Base-by-base conservation (phyloP, 2,888 invertebrate genomes). In the Brachypterus glaber region DNA sequence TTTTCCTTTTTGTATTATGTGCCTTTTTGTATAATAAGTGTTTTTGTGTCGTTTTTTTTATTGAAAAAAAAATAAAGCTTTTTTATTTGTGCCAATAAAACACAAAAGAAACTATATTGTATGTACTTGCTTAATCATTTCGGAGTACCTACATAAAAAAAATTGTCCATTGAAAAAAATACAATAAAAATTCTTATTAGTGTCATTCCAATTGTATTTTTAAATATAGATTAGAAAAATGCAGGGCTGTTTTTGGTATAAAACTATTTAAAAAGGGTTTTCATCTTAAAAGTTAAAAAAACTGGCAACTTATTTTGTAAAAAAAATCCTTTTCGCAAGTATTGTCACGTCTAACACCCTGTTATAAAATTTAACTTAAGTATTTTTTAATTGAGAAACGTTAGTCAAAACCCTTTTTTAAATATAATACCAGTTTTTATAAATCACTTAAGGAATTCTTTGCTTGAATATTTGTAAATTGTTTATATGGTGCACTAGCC, bases 161-260 rank as follows among this genome's bases (percentile, higher is more conserved):
- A 40, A 40, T 48, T 46, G 59, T 62, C 58, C 59, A 59, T 54
- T n/a, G n/a, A n/a, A 48, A 53, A 49, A 50, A 56, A 58, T 58
- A 61, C 58, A 60, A 62, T 58, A 59, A 58, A 47, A 44, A 50
- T 54, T 58, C 44, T 56, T 54, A 52, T 57, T 62, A 59, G 58
- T 63, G 63, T 63, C 63, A 63, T 64, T 64, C 64, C 64, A 63
- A 52, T 55, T 59, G 53, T 60, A 57, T 55, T 57, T 57, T 54
- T 59, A 57, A 43, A 49, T 43, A 48, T 54, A 53, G 54, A 55
- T 54, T 56, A 55, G 52, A 54, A 48, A 53, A 51, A 48, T 50
- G 54, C 53, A 52, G 53, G 58, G 55, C 55, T 58, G 56, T 58
- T 58, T 52, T 46, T 49, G 43, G 50, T n/a, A 45, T 47, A 45